Evolutionary conservation across 2,888 invertebrate genomes (phyloP).

Genomic region (Dendrolimus houi): DNA sequence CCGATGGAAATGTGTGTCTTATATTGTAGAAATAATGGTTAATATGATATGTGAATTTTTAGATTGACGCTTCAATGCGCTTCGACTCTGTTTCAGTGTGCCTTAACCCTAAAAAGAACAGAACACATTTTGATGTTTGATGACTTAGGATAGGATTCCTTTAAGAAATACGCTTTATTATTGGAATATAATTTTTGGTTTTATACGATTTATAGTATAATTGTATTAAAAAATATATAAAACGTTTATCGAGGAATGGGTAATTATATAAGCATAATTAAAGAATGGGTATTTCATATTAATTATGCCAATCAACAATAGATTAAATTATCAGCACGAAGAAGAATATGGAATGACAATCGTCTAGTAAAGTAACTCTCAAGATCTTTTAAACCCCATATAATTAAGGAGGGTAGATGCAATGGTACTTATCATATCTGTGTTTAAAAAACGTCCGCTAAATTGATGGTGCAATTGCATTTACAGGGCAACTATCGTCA

Average conservation of each 20-base stretch:
- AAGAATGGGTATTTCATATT: constrained; percentile 1
- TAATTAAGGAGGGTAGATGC: too few relatives aligned
- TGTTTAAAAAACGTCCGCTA: too few relatives aligned
- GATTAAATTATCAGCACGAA: not conserved
- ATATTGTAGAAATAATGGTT: too few relatives aligned
- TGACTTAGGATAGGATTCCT: constrained; percentile 18
- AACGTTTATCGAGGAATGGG: constrained; percentile 3
- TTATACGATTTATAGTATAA: constrained; percentile 29
- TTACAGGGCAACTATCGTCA: too few relatives aligned
- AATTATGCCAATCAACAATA: not conserved
- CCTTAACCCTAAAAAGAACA: too few relatives aligned
- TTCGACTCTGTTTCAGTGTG: too few relatives aligned
- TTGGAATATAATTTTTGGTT: constrained; percentile 24
- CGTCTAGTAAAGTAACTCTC: not conserved
- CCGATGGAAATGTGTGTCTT: too few relatives aligned
- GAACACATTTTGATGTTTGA: too few relatives aligned
- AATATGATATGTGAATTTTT: too few relatives aligned
- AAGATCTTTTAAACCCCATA: not conserved
- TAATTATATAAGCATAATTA: constrained; percentile 1
- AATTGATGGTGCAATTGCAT: too few relatives aligned
- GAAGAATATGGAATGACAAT: not conserved
- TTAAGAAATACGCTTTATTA: constrained; percentile 47
- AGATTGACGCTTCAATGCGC: too few relatives aligned
- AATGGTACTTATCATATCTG: too few relatives aligned
- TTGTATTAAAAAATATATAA: constrained; percentile 6